phyloP scores from a whole-genome alignment of 2,888 invertebrate genomes.

The Tipula vernalis region DNA sequence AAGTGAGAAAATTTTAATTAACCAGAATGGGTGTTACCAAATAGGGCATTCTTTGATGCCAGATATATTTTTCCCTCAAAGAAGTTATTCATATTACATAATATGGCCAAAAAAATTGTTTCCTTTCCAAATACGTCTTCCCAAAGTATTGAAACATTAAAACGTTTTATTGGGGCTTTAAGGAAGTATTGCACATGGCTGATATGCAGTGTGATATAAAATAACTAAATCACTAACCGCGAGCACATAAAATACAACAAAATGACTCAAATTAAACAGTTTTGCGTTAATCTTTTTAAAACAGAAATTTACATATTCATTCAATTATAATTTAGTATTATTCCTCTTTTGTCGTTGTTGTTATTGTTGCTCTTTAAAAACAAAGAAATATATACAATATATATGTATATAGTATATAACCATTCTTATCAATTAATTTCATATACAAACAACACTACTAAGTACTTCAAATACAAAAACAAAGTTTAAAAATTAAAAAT shows the following conservation, averaged over 20 bases:
- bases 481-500: background rate
- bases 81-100: too few relatives aligned
- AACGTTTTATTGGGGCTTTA: too few relatives aligned
- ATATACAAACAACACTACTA: background rate
- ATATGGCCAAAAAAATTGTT: too few relatives aligned
- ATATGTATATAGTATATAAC: background rate
- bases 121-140: too few relatives aligned
- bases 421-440: background rate
- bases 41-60: too few relatives aligned
- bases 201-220: too few relatives aligned
- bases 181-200: too few relatives aligned
- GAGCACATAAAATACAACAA: background rate
- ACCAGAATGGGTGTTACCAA: too few relatives aligned
- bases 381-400: background rate
- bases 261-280: background rate
- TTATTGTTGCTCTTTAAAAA: background rate
- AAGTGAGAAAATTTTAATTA: too few relatives aligned
- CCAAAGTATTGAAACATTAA: too few relatives aligned
- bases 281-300: background rate
- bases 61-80: too few relatives aligned
- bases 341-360: background rate
- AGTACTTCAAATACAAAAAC: background rate
- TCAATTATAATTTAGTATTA: background rate
- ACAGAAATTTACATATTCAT: background rate
- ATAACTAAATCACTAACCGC: background rate